Evolutionary conservation across 2,797 vertebrate genomes (phyloP).

Genomic region (Falco columbarius): DNA sequence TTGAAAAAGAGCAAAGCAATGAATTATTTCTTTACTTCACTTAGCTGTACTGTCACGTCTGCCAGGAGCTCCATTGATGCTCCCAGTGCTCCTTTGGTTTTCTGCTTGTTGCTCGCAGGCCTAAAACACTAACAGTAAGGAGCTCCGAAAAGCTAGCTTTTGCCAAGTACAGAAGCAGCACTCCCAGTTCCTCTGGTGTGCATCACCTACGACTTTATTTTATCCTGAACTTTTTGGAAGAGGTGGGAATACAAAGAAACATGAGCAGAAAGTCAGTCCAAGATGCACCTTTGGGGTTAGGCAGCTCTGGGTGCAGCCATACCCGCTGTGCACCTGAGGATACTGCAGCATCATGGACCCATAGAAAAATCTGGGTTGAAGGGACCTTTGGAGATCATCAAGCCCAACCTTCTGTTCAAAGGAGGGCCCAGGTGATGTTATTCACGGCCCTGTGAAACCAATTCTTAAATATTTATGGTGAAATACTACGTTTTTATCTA

Average conservation of each 20-base stretch:
- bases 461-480: neutral
- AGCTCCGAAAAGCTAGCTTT: neutral
- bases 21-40: neutral
- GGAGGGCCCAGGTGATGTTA: neutral
- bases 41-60: neutral
- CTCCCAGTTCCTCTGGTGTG: neutral
- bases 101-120: neutral
- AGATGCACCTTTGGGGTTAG: neutral
- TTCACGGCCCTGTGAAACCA: neutral
- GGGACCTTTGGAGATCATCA: neutral
- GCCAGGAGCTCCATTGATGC: neutral
- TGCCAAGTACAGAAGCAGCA: neutral
- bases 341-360: neutral
- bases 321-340: rapidly evolving
- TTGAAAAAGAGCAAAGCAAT: neutral
- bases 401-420: neutral
- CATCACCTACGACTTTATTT: neutral
- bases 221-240: neutral
- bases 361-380: neutral
- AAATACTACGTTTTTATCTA: neutral
- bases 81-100: neutral
- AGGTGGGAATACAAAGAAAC: neutral
- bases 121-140: neutral
- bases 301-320: rapidly evolving
- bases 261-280: neutral